Evolutionary conservation across 2,797 vertebrate genomes (phyloP), one percentile per base, ranked within the genome.

Genomic region (Acrossocheilus fasciatus): DNA sequence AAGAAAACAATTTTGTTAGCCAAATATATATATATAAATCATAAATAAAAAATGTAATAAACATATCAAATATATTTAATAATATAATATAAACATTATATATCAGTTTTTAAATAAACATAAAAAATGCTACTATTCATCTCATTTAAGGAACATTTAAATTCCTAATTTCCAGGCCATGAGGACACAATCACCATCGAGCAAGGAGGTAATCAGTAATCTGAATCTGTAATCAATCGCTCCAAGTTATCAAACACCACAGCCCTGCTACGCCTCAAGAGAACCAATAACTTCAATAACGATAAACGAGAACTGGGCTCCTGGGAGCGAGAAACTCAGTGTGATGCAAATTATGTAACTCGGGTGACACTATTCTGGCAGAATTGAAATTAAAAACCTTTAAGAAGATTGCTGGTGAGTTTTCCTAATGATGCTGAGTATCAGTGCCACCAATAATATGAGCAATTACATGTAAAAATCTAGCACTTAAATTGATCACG

Each of bases 161-260:
- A 0, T 36, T 79, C 12, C 5, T 52, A 23, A 57, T 47, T 64
- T 39, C 54, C n/a, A 64, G 66, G 15, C 30, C n/a, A 59, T 30
- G 12, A 64, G 20, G 23, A 70, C 39, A 74, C 36, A 74, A 26
- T 43, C 9, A 34, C 30, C 12, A 5, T 34, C 45, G 62, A n/a
- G 73, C 12, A 52, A 57, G 9, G 2, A 62, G 54, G 0, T 66
- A 18, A 39, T 81, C 39, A 79, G 43, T 82, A 54, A 85, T 83
- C 87, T 36, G 81, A 18, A 45, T 84, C 39, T 82, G 59, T 82
- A 54, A 85, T 87, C 87, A 47, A 70, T 84, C 30, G 43, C 39
- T 23, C 17, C 54, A 30, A 75, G 57, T 64, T 64, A 75, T 76
- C 82, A 23, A 77, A 50, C 14, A 86, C 81, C 81, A 84, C 34